Evolutionary conservation across 2,797 vertebrate genomes (phyloP).

Genomic region (Peromyscus nudipes): DNA sequence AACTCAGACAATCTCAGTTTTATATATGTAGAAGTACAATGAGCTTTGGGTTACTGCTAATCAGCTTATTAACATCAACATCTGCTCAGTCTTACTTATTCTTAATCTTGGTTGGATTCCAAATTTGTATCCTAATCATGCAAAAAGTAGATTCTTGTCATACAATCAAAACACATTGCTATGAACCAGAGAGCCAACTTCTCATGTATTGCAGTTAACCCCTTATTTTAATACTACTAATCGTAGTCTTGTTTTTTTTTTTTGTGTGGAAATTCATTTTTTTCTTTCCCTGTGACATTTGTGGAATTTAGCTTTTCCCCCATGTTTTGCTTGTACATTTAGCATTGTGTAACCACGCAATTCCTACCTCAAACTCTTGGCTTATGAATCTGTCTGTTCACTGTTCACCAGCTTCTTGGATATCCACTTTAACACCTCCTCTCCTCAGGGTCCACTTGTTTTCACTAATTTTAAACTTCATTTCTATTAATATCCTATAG

Average conservation of each 20-base stretch:
- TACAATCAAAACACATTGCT: background rate
- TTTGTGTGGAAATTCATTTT: background rate
- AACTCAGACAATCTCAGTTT: constrained; percentile 16
- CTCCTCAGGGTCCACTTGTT: background rate
- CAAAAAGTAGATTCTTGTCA: background rate
- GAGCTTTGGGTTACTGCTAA: constrained; percentile 28
- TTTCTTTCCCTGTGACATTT: background rate
- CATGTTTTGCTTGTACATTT: background rate
- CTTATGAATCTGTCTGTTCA: background rate
- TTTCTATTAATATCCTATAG: background rate
- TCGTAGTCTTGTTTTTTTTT: background rate
- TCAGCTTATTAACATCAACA: constrained; percentile 57
- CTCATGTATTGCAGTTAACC: background rate
- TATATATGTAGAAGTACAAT: constrained; percentile 21
- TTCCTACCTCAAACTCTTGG: background rate
- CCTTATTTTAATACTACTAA: background rate
- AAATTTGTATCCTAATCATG: background rate
- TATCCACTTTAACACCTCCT: background rate
- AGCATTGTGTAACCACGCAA: background rate
- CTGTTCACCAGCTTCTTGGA: background rate
- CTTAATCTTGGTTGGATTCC: background rate
- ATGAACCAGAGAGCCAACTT: background rate
- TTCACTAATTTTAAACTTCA: background rate
- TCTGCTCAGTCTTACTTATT: constrained; percentile 27
- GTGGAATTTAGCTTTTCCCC: background rate